phyloP scores from a whole-genome alignment of 2,888 invertebrate species.

The Sycophila texana region DNA sequence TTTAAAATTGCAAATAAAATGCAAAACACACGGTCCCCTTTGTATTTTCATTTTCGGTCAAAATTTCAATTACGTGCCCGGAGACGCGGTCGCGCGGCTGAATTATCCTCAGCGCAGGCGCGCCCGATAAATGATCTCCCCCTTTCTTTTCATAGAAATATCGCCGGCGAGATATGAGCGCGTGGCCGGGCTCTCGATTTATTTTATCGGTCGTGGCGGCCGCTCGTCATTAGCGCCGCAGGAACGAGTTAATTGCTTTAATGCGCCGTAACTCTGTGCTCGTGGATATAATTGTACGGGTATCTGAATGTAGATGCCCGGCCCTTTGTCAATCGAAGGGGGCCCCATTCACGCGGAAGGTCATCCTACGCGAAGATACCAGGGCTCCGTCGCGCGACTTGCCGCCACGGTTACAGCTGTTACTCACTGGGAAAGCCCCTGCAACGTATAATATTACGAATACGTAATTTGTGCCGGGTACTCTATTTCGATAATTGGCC shows the following conservation, averaged over 20 bases:
- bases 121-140: no score
- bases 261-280: slow-evolving; percentile 46
- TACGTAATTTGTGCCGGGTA: slow-evolving; percentile 15
- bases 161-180: no score
- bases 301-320: slow-evolving; percentile 26
- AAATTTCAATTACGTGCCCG: slow-evolving; percentile 41
- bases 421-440: slow-evolving; percentile 42
- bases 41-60: slow-evolving; percentile 5
- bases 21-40: neutral
- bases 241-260: slow-evolving; percentile 52
- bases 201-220: slow-evolving; percentile 30
- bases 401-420: slow-evolving; percentile 29
- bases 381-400: neutral
- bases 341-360: slow-evolving; percentile 11
- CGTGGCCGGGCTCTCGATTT: slow-evolving; percentile 13
- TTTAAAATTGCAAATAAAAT: slow-evolving; percentile 44
- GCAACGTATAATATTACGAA: slow-evolving; percentile 15
- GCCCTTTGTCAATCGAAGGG: slow-evolving; percentile 37
- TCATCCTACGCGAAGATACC: slow-evolving; percentile 11
- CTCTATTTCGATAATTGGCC: slow-evolving; percentile 37
- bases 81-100: neutral
- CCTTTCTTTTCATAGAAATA: no score
- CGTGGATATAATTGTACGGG: slow-evolving; percentile 45
- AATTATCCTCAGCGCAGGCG: slow-evolving; percentile 7
- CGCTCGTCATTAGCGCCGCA: slow-evolving; percentile 26